Conservation (phyloP, 2,888 invertebrate species). For the Plebejus argus region DNA sequence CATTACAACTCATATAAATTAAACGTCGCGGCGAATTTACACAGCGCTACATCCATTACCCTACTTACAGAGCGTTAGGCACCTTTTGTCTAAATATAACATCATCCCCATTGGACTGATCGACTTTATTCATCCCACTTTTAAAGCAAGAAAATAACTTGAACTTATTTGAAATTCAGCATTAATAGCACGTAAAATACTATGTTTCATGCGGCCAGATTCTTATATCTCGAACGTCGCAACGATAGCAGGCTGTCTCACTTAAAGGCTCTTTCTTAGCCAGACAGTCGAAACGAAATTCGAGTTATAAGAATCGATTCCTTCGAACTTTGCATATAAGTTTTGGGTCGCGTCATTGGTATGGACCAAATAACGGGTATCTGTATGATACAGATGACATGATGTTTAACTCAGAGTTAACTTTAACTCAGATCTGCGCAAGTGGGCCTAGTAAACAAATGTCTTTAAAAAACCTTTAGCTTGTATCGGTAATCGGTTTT, state of each 20-base stretch:
- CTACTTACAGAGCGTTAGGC: constrained; percentile 72
- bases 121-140: constrained; percentile 20
- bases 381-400: too few relatives aligned
- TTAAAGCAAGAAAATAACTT: constrained; percentile 1
- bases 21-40: constrained; percentile 70
- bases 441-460: too few relatives aligned
- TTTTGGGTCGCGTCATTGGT: too few relatives aligned
- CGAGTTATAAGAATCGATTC: too few relatives aligned
- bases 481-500: neutral
- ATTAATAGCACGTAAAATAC: neutral
- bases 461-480: neutral
- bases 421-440: too few relatives aligned
- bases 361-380: too few relatives aligned
- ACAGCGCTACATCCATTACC: constrained; percentile 54
- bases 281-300: too few relatives aligned
- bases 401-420: too few relatives aligned
- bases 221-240: too few relatives aligned
- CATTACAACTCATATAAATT: constrained; percentile 74
- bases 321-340: neutral
- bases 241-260: too few relatives aligned
- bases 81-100: constrained; percentile 49
- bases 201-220: neutral
- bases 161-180: too few relatives aligned
- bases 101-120: constrained; percentile 29
- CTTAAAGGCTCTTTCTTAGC: too few relatives aligned